Base-by-base conservation (phyloP, 2,888 invertebrate species). In the Zhengitettix transpicula region DNA sequence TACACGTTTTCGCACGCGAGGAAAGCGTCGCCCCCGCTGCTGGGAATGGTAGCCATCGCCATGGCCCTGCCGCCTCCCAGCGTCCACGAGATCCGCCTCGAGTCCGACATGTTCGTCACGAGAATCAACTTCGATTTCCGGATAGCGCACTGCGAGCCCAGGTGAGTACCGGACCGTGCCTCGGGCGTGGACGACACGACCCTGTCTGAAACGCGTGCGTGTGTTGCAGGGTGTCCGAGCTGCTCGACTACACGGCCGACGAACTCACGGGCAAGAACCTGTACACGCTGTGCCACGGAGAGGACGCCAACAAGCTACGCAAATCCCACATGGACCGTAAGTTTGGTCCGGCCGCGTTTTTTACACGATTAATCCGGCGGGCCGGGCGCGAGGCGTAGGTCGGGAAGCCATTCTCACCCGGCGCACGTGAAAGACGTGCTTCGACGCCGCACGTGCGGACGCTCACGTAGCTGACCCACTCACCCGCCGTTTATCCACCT, bases 61-160 rank as follows among this genome's bases (percentile, higher is more conserved):
- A 95, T 97, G 67, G 97, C 96, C 11, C 78, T 97, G 66, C 97
- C 97, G 55, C 96, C 97, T 12, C 96, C 97, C 12, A 95, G 94
- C 65, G 93, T 97, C 65, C 95, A 97, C 72, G 97, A 97, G 77
- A 93, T 96, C 68, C 83, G 95, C 67, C 79, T 97, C 67, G 96
- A 96, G 74, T 84, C 89, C 59, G 93, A 93, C 72, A 92, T 92
- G 91, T 97, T 97, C 75, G 96, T 97, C 68, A 96, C 93, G 62
- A 83, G 95, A 70, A 89, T 97, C 70, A 92, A 88, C 73, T 94
- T 96, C 69, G 94, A 96, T 76, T 93, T 97, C 76, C 85, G 90
- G 77, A 89, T 97, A 79, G 92, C 94, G 64, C 96, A 97, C 74
- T 96, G 96, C 73, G 97, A 97, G 73, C 95, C 96, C 70, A 88